Evolutionary conservation across 2,888 invertebrate genomes (phyloP).

Genomic region (Plebejus argus): DNA sequence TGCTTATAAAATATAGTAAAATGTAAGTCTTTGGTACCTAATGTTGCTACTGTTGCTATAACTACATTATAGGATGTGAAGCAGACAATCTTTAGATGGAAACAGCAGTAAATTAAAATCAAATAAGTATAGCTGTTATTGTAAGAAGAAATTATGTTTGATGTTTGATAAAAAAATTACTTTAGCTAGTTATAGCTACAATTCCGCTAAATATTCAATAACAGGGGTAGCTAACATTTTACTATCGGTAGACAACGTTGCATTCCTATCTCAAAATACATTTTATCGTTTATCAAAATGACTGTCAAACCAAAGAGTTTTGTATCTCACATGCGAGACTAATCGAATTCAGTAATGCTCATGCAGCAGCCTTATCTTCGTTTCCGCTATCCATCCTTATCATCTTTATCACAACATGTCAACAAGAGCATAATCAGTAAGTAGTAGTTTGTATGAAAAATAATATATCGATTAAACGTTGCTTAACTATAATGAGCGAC

Average conservation of each 20-base stretch:
- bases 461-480: not conserved
- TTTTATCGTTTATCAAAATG: not conserved
- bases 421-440: not conserved
- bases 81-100: too few relatives aligned
- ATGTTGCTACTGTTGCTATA: not conserved
- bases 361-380: conserved; percentile 19
- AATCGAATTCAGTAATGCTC: conserved; percentile 4
- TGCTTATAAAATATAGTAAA: not conserved
- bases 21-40: not conserved
- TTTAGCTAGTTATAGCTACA: too few relatives aligned
- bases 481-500: not conserved
- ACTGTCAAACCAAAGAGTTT: not conserved
- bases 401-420: not conserved
- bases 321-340: not conserved
- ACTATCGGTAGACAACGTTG: not conserved
- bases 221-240: too few relatives aligned
- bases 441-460: conserved; percentile 1
- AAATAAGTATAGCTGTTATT: too few relatives aligned
- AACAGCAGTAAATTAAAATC: too few relatives aligned
- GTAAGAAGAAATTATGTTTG: too few relatives aligned
- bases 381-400: conserved; percentile 18
- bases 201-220: too few relatives aligned
- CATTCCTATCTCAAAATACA: not conserved
- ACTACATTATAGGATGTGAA: too few relatives aligned
- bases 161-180: too few relatives aligned